Percentiles rank a stretch among this genome's conserved stretches.
These are phyloP conservation scores for Pseudorhiza aurosa DNA, from an alignment of 30 jellyfish, hydroid and myxozoan genomes.

Conservation along the genomic window DNA sequence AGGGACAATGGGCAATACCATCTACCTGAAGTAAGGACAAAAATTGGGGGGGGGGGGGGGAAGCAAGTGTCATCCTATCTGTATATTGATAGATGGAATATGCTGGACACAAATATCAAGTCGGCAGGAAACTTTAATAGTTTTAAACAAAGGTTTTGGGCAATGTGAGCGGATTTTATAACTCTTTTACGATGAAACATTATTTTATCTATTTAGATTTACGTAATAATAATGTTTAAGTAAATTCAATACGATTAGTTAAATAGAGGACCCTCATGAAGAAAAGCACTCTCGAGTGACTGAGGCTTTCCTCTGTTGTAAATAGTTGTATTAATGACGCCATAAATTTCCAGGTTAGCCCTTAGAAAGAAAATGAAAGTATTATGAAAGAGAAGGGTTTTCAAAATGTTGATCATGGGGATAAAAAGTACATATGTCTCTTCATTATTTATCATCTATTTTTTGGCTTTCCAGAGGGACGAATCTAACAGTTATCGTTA, in stretches of 20 bases:
- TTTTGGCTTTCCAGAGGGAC: too few species aligned
- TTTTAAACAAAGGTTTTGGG: constrained; percentile 63
- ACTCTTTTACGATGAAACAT: constrained; percentile 4
- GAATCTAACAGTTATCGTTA: too few species aligned
- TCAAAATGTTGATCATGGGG: too few species aligned
- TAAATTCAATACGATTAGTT: constrained; percentile 3
- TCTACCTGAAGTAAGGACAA: constrained; percentile 56
- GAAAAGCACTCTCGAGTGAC: constrained; percentile 14
- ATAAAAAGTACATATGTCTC: too few species aligned
- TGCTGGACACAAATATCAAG: constrained; percentile 59
- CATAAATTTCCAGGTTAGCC: too few species aligned
- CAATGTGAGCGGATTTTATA: constrained; percentile 29
- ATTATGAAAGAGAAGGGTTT: too few species aligned
- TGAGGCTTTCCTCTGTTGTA: constrained; percentile 18
- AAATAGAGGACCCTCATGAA: not conserved
- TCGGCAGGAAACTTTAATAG: constrained; percentile 63
- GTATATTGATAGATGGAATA: constrained; percentile 60
- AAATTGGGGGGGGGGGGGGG: too few species aligned
- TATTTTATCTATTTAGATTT: constrained; percentile 15
- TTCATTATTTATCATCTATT: too few species aligned
- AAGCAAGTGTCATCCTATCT: constrained; percentile 77
- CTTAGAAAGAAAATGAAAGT: too few species aligned
- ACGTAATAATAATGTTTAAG: constrained; percentile 7
- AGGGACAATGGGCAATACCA: constrained; percentile 34
- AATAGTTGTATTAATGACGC: too few species aligned